Evolutionary conservation across 2,113 vertebrate genomes (phyloP), one percentile per base, ranked within the genome.

Genomic region (Motacilla tschutschensis): DNA sequence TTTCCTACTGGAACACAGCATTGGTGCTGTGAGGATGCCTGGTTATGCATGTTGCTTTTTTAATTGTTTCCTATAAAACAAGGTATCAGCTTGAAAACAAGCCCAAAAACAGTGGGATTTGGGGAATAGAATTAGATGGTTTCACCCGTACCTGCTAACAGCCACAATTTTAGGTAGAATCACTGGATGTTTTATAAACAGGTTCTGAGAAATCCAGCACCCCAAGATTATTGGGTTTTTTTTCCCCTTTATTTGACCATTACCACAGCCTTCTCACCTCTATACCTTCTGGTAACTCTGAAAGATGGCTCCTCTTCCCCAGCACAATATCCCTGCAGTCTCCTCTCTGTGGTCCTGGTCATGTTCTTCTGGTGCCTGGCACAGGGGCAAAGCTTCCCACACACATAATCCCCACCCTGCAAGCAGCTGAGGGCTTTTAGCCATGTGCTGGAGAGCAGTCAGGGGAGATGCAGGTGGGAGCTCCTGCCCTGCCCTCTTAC

Each of bases 371-470:
- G 4, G 20, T 66, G 35, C n/a, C 53, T 2, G 2, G 25, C n/a
- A 16, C 6, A 12, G 26, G 35, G 43, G 15, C 2, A 6, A 80
- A 62, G 31, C 10, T 60, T n/a, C 35, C 17, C 17, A 13, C 16
- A 29, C 6, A 16, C 16, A 55, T 10, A 46, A 54, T 54, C 20
- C 17, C 13, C 35, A 29, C 8, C 12, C 18, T 78, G 36, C 40
- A 46, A n/a, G 26, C 15, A 17, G 5, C 1, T 54, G 57, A 58
- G 21, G 10, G n/a, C 25, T 63, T 14, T 74, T 65, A 38, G 28
- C 19, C 0, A 0, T 9, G 5, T 5, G 4, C 38, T 44, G 53
- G 16, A 65, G 35, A 40, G 33, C 2, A 10, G 28, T 18, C 0
- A 33, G 4, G 19, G 24, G 26, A 44, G 54, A 48, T 70, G 31